A percentile compares a stretch with the other conserved stretches of the same genome.
These are phyloP conservation scores for Dryobotodes eremita DNA, from an alignment of 2,888 invertebrate species.

Conservation along the genomic window DNA sequence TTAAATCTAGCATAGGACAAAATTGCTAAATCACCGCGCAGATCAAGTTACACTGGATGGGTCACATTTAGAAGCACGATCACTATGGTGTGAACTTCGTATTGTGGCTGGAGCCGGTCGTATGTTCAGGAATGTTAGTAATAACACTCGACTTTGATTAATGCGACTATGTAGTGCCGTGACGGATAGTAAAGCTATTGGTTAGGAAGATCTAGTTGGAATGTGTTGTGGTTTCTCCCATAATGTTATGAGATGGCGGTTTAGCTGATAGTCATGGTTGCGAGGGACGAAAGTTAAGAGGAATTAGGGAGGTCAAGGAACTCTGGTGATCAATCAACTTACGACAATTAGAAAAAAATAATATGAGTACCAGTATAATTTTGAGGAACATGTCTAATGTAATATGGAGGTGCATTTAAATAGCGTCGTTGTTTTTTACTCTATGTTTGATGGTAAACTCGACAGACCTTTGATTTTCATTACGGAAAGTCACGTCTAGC, in stretches of 20 bases:
- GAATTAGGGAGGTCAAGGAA: neutral
- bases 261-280: neutral
- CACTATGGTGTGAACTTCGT: slow-evolving; percentile 27
- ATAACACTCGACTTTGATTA: slow-evolving; percentile 68
- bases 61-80: neutral
- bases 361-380: too few species aligned
- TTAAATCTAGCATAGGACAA: slow-evolving; percentile 36
- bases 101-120: slow-evolving; percentile 35
- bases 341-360: too few species aligned
- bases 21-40: slow-evolving; percentile 48
- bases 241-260: neutral
- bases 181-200: slow-evolving; percentile 49
- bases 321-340: neutral
- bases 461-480: slow-evolving; percentile 12
- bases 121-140: slow-evolving; percentile 56
- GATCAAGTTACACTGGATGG: slow-evolving; percentile 30
- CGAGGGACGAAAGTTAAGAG: slow-evolving; percentile 7
- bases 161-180: slow-evolving; percentile 51
- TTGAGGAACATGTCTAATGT: neutral
- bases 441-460: neutral
- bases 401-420: too few species aligned
- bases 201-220: slow-evolving; percentile 22
- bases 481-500: slow-evolving; percentile 27
- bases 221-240: slow-evolving; percentile 17
- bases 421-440: too few species aligned